Base-by-base conservation (phyloP, 1,140 invertebrate species). In the Belonocnema kinseyi region DNA sequence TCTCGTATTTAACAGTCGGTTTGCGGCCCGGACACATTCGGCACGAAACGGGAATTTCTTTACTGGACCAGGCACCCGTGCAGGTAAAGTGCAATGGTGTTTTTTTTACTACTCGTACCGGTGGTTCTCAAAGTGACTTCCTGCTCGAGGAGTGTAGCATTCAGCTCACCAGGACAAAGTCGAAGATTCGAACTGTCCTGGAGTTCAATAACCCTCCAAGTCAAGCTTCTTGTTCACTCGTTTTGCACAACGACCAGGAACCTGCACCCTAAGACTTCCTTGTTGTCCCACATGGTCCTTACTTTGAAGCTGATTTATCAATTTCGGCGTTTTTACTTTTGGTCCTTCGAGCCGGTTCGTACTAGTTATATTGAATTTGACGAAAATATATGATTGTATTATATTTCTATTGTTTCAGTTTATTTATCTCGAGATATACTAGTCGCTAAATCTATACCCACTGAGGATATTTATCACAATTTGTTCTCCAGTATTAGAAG, bases 131-230 rank as follows among this genome's bases (percentile, higher is more conserved):
- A 13, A 12, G 17, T 66, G 58, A 26, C 58, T 66, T 66, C 53
- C 53, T 54, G 53, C 53, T 54, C 58, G 12, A 66, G 33, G 21
- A 66, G 26, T 66, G 61, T 33, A 66, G 61, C 61, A 66, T 66
- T 66, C 61, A 66, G 14, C 61, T 66, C 21, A 66, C 61, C 61
- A 33, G 61, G 61, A 66, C 61, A 66, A 33, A 66, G 61, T 66
- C 61, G 14, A 66, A 66, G 61, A 66, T 66, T 66, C 61, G 21
- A 66, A 66, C 61, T 66, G 61, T 66, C 61, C 61, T 13, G 61
- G 14, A 33, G 61, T 66, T 66, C 61, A 16, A 40, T 66, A 33
- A 66, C 14, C 61, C 40, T 61, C 33, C 58, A 61, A 61, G 58
- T 61, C 58, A 61, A 61, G 26, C 21, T 19, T 61, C 61, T n/a